Conservation (phyloP, 1,140 invertebrate species). For the Pseudachorutes palmiensis region DNA sequence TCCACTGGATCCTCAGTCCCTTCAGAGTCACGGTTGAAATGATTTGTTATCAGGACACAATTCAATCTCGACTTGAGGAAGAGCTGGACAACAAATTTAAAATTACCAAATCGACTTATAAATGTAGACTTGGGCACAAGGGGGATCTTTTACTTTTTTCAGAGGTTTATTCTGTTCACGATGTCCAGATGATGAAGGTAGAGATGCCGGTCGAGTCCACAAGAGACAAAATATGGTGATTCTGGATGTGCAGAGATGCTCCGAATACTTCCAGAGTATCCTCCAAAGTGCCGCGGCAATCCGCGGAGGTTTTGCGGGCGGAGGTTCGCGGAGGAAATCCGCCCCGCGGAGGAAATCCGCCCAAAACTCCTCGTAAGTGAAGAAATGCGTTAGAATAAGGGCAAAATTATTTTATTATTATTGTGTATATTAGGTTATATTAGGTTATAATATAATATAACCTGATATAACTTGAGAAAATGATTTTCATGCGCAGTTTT, state of each 20-base stretch:
- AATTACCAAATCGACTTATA: no score
- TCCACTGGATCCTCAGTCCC: no score
- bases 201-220: conserved; percentile 69
- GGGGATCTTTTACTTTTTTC: conserved; percentile 52
- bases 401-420: no score
- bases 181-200: conserved; percentile 64
- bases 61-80: no score
- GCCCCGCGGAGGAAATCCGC: conserved; percentile 58
- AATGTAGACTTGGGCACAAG: no score
- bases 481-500: conserved; percentile 39
- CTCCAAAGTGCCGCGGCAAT: conserved; percentile 63
- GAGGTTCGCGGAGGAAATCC: conserved; percentile 52
- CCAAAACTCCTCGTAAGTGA: conserved; percentile 65
- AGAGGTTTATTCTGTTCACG: conserved; percentile 59
- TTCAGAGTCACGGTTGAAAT: no score
- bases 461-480: no score
- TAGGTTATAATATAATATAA: no score
- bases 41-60: no score
- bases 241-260: conserved; percentile 53
- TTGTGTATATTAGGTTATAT: no score
- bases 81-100: no score
- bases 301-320: conserved; percentile 47
- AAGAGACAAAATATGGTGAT: conserved; percentile 57
- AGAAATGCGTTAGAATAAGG: no score
- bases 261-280: conserved; percentile 59